phyloP scores from a whole-genome alignment of 2,113 vertebrate species.

The Leuciscus idus region DNA sequence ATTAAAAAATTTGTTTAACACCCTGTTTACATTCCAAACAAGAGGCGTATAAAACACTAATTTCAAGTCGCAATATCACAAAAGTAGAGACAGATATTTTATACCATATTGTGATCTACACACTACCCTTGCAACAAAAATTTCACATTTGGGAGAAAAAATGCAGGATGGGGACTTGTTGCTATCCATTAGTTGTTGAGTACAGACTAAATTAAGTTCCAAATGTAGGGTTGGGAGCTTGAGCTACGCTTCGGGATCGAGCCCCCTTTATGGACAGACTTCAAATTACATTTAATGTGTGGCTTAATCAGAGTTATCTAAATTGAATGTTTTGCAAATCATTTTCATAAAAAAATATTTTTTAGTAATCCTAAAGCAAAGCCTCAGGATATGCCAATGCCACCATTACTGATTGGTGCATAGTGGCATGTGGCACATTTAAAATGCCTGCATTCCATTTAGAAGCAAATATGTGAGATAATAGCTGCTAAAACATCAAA shows the following conservation, averaged over 20 bases:
- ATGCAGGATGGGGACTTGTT: neutral
- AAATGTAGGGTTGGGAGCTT: no score
- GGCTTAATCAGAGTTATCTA: neutral
- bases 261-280: no score
- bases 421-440: neutral
- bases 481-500: neutral
- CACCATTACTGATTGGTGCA: neutral
- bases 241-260: no score
- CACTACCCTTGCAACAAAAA: no score
- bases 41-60: no score
- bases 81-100: neutral
- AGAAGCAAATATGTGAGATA: neutral
- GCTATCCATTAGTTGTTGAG: neutral
- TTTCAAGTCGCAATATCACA: neutral
- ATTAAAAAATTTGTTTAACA: neutral
- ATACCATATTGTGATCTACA: neutral
- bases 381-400: neutral
- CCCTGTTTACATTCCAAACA: neutral
- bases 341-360: neutral
- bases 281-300: neutral
- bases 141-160: neutral
- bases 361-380: neutral
- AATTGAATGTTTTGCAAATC: neutral
- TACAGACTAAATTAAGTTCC: no score
- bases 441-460: slow-evolving; percentile 7